Evolutionary conservation across 2,797 vertebrate species (phyloP).

Genomic region (Sebastes kiyomatsui): DNA sequence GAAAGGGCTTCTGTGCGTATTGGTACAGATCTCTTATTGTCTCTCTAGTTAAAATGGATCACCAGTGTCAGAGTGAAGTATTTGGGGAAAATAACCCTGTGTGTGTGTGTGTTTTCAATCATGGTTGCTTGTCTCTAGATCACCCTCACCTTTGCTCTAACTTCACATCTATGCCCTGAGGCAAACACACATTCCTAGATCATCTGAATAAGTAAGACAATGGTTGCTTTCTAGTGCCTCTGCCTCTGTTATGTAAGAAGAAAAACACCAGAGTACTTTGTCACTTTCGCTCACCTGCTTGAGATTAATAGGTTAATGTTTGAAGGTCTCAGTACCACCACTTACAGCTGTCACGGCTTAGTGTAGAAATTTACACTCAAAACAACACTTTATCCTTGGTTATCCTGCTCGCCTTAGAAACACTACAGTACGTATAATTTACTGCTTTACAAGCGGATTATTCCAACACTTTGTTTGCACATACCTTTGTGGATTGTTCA

Average conservation of each 20-base stretch:
- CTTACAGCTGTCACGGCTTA: conserved; percentile 46
- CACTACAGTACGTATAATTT: conserved; percentile 51
- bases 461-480: conserved; percentile 14
- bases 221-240: neutral
- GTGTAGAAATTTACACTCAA: conserved; percentile 44
- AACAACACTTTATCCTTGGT: conserved; percentile 49
- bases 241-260: neutral
- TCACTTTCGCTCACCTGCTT: conserved; percentile 14
- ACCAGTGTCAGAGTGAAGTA: neutral
- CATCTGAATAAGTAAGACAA: neutral
- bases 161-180: neutral
- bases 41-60: neutral
- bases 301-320: conserved; percentile 24
- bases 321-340: conserved; percentile 16
- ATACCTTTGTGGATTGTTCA: conserved; percentile 33
- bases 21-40: conserved; percentile 10
- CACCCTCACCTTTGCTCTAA: conserved; percentile 43
- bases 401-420: conserved; percentile 36
- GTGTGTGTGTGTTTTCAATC: conserved; percentile 45
- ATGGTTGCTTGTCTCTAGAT: conserved; percentile 11
- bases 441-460: conserved; percentile 38
- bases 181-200: neutral
- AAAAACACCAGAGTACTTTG: neutral
- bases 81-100: neutral
- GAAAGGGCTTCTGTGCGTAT: neutral